phyloP scores from a whole-genome alignment of 2,888 invertebrate genomes.

The Pasiphila rectangulata region DNA sequence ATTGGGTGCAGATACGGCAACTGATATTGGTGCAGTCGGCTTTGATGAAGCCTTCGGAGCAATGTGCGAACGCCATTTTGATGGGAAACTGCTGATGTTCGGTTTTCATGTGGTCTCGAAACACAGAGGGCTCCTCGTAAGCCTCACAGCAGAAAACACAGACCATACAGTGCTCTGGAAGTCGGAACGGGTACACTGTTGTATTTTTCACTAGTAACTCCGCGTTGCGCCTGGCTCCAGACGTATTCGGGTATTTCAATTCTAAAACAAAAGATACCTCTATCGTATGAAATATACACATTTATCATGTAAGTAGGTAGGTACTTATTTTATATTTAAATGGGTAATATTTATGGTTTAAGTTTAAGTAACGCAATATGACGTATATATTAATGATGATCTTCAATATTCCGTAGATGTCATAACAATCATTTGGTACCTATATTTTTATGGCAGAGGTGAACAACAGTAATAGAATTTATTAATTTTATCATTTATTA shows the following conservation, averaged over 20 bases:
- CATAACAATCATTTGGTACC: too few species aligned
- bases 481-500: too few species aligned
- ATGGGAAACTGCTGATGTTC: constrained; percentile 60
- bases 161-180: constrained; percentile 64
- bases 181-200: constrained; percentile 73
- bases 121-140: constrained; percentile 54
- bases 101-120: constrained; percentile 61
- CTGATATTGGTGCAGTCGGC: constrained; percentile 62
- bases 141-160: constrained; percentile 71
- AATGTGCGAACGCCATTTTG: constrained; percentile 60
- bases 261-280: constrained; percentile 65
- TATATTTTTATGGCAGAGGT: too few species aligned
- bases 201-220: constrained; percentile 68
- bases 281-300: constrained; percentile 6
- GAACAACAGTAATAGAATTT: too few species aligned
- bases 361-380: too few species aligned
- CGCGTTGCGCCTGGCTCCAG: constrained; percentile 66
- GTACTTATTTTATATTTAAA: neutral
- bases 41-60: constrained; percentile 63
- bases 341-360: too few species aligned
- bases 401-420: too few species aligned
- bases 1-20: constrained; percentile 56
- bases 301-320: too few species aligned
- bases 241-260: constrained; percentile 57
- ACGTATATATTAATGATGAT: too few species aligned